Percentiles rank a stretch among this genome's conserved stretches.
These are phyloP conservation scores for Drosophila sproati DNA, from an alignment of 1,140 invertebrate genomes.

Conservation along the genomic window DNA sequence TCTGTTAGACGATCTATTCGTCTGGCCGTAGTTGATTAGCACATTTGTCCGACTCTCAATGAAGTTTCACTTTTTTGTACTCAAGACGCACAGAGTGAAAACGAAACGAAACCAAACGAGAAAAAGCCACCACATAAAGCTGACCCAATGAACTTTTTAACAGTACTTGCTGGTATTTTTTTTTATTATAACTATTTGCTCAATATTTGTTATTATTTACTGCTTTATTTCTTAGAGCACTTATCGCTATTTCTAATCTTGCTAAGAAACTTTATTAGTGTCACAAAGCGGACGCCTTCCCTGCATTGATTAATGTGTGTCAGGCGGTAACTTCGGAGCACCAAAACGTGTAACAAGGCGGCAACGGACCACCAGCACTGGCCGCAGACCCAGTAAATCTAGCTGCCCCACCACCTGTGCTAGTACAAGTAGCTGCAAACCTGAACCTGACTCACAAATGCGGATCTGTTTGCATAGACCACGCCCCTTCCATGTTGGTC, in stretches of 20 bases:
- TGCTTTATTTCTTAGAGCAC: constrained; percentile 16
- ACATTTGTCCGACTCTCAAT: constrained; percentile 65
- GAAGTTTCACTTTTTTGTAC: constrained; percentile 68
- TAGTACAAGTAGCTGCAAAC: constrained; percentile 9
- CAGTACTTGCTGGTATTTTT: constrained; percentile 28
- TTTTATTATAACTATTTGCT: constrained; percentile 7
- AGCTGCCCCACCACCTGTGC: neutral
- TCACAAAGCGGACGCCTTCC: constrained; percentile 55
- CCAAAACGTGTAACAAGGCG: constrained; percentile 57
- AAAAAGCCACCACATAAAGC: constrained; percentile 32
- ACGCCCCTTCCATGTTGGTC: constrained; percentile 71
- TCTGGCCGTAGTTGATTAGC: constrained; percentile 65
- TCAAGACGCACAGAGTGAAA: neutral
- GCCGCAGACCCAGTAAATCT: neutral
- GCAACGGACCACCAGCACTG: constrained; percentile 45
- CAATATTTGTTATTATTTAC: constrained; percentile 15
- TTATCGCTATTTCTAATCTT: constrained; percentile 71
- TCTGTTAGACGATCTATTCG: constrained; percentile 55
- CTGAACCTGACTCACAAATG: constrained; percentile 44
- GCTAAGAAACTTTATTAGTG: constrained; percentile 82
- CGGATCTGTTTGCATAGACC: constrained; percentile 55
- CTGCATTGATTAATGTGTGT: constrained; percentile 73
- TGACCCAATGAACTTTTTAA: constrained; percentile 74
- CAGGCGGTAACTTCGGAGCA: constrained; percentile 38
- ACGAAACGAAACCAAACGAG: constrained; percentile 28